Evolutionary conservation across 37 sponge, comb jelly and placozoan genomes (phyloP).

Genomic region (Cliona cf. orientalis): DNA sequence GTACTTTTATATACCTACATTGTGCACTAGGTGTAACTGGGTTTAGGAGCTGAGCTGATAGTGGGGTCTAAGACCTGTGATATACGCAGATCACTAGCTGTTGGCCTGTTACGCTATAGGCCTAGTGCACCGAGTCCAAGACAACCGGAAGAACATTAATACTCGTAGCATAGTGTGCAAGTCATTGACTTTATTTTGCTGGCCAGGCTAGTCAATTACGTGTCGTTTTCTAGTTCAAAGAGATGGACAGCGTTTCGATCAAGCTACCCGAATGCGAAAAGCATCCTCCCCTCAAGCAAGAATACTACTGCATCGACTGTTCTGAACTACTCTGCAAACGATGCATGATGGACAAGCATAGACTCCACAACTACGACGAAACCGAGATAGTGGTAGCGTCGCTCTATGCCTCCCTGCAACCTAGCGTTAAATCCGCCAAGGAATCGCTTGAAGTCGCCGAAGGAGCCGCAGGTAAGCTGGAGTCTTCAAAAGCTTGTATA

Average conservation of each 20-base stretch:
- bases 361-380: conserved; percentile 12
- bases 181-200: not conserved
- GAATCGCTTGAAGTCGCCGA: not conserved
- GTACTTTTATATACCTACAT: too few species aligned
- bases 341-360: conserved; percentile 20
- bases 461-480: not conserved
- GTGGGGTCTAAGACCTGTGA: too few species aligned
- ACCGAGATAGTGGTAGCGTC: not conserved
- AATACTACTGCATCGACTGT: conserved; percentile 25
- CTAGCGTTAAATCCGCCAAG: not conserved
- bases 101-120: too few species aligned
- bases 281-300: too few species aligned
- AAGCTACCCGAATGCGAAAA: too few species aligned
- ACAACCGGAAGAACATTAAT: too few species aligned
- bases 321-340: not conserved
- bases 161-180: not conserved
- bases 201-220: not conserved
- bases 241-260: too few species aligned
- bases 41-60: too few species aligned
- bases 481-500: not conserved
- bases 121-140: too few species aligned
- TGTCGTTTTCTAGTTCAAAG: too few species aligned
- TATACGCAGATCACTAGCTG: too few species aligned
- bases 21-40: too few species aligned
- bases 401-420: not conserved